phyloP scores from a whole-genome alignment of 2,888 invertebrate species.

The Dorcus hopei region DNA sequence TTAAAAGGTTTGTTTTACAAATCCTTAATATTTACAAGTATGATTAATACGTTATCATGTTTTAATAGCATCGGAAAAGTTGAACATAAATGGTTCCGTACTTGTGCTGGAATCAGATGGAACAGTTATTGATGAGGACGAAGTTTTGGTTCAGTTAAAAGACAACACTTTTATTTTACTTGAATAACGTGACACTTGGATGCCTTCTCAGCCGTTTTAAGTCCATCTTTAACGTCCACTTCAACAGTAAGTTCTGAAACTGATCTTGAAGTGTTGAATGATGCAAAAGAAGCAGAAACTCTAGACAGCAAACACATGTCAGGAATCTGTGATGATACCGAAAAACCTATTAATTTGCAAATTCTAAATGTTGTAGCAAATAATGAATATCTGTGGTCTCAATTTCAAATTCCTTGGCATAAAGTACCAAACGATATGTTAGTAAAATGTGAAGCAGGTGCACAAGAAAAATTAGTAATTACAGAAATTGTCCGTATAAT shows the following conservation, averaged over 20 bases:
- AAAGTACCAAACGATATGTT: conserved; percentile 17
- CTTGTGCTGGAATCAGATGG: conserved; percentile 10
- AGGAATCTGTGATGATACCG: not conserved
- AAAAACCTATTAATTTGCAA: not conserved
- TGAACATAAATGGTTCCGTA: conserved; percentile 13
- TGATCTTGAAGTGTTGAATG: no score
- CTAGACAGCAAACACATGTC: not conserved
- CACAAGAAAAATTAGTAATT: conserved; percentile 7
- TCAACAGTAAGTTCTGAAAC: no score
- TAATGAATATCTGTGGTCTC: conserved; percentile 16
- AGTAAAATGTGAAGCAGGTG: conserved; percentile 9
- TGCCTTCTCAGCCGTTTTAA: no score
- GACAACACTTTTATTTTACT: conserved; percentile 9
- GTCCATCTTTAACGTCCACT: no score
- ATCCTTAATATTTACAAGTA: no score
- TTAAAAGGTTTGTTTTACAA: not conserved
- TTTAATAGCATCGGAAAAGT: not conserved
- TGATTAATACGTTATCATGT: no score
- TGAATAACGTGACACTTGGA: not conserved
- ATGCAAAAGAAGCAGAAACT: no score
- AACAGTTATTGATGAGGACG: conserved; percentile 4
- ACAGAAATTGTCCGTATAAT: conserved; percentile 13
- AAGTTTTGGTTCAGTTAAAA: not conserved
- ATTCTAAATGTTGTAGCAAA: not conserved
- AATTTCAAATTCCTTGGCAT: conserved; percentile 18